Evolutionary conservation across 1,140 invertebrate species (phyloP).

Genomic region (Drosophila simulans): DNA sequence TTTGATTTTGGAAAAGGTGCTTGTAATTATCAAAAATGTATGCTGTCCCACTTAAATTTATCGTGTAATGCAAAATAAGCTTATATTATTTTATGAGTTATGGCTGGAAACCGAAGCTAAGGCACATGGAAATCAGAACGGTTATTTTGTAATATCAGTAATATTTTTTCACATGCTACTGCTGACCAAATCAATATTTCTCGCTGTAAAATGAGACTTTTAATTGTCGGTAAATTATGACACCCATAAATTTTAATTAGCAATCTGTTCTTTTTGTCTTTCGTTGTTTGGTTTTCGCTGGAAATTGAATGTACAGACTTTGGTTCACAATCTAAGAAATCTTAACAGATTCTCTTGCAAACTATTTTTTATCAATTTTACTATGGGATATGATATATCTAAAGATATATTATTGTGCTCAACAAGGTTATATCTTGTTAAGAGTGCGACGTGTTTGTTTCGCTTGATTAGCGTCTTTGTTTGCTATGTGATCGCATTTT

Average conservation of each 20-base stretch:
- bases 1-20: neutral
- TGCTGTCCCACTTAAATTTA: neutral
- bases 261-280: neutral
- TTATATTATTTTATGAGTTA: neutral
- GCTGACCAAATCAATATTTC: conserved; percentile 10
- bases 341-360: neutral
- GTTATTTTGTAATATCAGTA: neutral
- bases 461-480: neutral
- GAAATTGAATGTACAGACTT: neutral
- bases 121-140: neutral
- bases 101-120: neutral
- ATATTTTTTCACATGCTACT: neutral
- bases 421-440: neutral
- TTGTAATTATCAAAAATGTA: neutral
- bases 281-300: neutral
- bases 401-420: neutral
- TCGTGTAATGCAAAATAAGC: too few species aligned
- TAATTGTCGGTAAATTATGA: conserved; percentile 5
- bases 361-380: neutral
- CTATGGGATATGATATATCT: too few species aligned
- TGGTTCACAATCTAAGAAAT: neutral
- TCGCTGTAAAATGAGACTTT: conserved; percentile 2
- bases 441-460: neutral
- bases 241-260: neutral
- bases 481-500: neutral